Conservation (phyloP, 2,888 invertebrate species). For the Hirtodrosophila histrioides region DNA sequence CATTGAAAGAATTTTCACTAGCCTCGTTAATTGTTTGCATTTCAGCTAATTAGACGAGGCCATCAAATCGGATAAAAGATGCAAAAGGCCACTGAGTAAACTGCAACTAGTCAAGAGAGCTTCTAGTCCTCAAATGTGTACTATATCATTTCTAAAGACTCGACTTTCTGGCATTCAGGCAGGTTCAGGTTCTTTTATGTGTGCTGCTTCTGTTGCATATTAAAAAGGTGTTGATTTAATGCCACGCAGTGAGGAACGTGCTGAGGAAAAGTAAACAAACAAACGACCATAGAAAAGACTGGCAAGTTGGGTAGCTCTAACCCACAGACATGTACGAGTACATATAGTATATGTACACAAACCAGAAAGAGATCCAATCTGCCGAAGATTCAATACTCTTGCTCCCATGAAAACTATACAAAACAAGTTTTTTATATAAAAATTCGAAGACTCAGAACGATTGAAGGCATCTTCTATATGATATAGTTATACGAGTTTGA, state of each 20-base stretch:
- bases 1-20: conserved; percentile 30
- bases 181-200: conserved; percentile 42
- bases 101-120: conserved; percentile 27
- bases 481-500: too few relatives aligned
- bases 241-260: conserved; percentile 37
- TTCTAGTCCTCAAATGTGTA: neutral
- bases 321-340: neutral
- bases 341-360: too few relatives aligned
- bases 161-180: conserved; percentile 33
- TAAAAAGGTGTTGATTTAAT: conserved; percentile 59
- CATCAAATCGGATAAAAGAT: conserved; percentile 14
- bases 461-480: too few relatives aligned
- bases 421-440: too few relatives aligned
- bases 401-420: too few relatives aligned
- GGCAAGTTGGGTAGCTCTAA: neutral
- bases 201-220: conserved; percentile 31
- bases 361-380: too few relatives aligned
- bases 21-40: conserved; percentile 31
- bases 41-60: conserved; percentile 43
- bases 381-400: too few relatives aligned
- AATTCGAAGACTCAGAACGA: too few relatives aligned
- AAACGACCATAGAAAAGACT: conserved; percentile 9
- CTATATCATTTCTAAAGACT: conserved; percentile 43
- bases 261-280: conserved; percentile 58
- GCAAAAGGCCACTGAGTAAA: conserved; percentile 12